A percentile compares a stretch with the other conserved stretches of the same genome.
phyloP scores from a whole-genome alignment of 2,113 vertebrate species.

The Danionella cerebrum region DNA sequence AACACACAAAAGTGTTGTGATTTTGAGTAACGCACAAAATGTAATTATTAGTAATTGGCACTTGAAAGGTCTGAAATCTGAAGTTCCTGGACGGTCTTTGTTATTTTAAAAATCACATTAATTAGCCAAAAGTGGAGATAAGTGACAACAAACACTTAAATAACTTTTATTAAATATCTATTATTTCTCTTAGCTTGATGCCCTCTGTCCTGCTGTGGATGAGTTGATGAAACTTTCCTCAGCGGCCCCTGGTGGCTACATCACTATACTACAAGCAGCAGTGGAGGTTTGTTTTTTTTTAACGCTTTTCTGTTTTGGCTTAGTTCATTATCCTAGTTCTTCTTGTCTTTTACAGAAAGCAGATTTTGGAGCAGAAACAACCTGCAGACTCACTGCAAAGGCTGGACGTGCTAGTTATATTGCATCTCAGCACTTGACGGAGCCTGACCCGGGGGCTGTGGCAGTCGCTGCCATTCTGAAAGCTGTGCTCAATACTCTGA shows the following conservation, averaged over 20 bases:
- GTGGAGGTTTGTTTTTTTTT: slow-evolving; percentile 62
- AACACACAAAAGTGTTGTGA: too few relatives aligned
- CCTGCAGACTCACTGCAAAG: slow-evolving; percentile 72
- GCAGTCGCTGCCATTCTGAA: slow-evolving; percentile 70
- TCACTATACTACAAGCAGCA: slow-evolving; percentile 63
- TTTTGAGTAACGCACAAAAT: too few relatives aligned
- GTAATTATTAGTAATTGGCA: too few relatives aligned
- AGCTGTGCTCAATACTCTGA: slow-evolving; percentile 64
- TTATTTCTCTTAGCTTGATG: slow-evolving; percentile 75
- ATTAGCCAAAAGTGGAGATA: too few relatives aligned
- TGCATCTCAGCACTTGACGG: slow-evolving; percentile 63
- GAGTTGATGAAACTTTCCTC: slow-evolving; percentile 65
- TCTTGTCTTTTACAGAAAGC: slow-evolving; percentile 62
- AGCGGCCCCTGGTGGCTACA: slow-evolving; percentile 47
- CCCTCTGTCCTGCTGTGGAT: slow-evolving; percentile 75
- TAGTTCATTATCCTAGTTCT: not conserved
- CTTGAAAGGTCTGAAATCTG: too few relatives aligned
- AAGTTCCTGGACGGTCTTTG: too few relatives aligned
- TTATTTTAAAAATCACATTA: too few relatives aligned
- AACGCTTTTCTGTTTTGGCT: not conserved
- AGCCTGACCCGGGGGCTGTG: slow-evolving; percentile 82
- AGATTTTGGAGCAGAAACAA: slow-evolving; percentile 71
- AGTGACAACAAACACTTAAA: not conserved
- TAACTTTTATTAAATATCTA: not conserved
- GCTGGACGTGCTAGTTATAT: slow-evolving; percentile 92